These are phyloP conservation scores for Coremacera marginata DNA, from an alignment of 2,888 invertebrate genomes.

Conservation along the genomic window DNA sequence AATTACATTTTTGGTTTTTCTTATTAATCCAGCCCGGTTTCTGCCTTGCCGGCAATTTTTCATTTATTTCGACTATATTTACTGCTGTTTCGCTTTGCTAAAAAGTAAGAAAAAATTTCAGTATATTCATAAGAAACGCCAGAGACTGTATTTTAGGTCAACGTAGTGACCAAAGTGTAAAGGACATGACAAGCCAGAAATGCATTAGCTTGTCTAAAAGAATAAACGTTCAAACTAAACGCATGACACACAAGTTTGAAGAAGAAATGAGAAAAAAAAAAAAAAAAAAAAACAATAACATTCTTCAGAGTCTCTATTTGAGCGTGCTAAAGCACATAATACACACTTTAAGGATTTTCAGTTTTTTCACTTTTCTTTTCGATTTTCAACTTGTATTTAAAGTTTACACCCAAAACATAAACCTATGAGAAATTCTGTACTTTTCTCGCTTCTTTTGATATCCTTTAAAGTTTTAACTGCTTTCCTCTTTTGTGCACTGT, in stretches of 20 bases:
- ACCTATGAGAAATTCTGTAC: not conserved
- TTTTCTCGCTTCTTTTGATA: not conserved
- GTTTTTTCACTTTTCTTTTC: not conserved
- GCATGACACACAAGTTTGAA: not conserved
- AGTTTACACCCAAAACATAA: no score
- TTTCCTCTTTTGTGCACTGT: conserved; percentile 20
- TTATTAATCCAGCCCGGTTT: conserved; percentile 46
- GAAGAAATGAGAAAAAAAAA: not conserved
- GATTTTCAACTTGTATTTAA: not conserved
- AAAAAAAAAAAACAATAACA: not conserved
- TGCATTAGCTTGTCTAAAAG: conserved; percentile 28
- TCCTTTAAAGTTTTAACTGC: conserved; percentile 34
- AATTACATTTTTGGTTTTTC: conserved; percentile 44
- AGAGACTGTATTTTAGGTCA: not conserved
- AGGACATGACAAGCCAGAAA: not conserved
- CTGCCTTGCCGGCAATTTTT: conserved; percentile 6
- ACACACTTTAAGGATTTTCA: not conserved
- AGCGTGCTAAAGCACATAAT: not conserved
- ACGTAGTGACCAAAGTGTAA: not conserved
- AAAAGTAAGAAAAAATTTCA: not conserved
- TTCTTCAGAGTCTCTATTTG: not conserved
- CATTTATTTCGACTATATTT: not conserved
- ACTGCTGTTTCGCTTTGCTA: not conserved
- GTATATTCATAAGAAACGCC: not conserved
- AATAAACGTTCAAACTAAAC: not conserved